These are phyloP conservation scores for Spheniscus mendiculus DNA, from an alignment of 2,113 vertebrate genomes.

Conservation along the genomic window DNA sequence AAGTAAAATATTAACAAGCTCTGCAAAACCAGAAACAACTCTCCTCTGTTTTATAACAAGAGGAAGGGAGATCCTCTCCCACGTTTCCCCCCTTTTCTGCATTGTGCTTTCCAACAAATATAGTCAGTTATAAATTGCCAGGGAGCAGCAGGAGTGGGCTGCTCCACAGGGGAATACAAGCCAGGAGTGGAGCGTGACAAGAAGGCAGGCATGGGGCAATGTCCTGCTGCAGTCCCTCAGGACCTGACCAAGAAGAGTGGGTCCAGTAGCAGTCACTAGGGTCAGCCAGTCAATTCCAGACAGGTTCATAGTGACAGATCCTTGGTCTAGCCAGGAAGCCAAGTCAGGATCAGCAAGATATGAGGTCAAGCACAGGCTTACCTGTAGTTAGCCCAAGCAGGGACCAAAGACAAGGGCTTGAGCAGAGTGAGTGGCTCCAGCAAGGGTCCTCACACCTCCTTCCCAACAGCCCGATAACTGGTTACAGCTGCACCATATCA, in stretches of 20 bases:
- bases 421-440: not conserved
- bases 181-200: not conserved
- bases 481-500: not conserved
- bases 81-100: not conserved
- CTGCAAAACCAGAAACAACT: not conserved
- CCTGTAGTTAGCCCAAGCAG: not conserved
- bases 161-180: not conserved
- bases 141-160: not conserved
- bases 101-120: not conserved
- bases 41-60: not conserved
- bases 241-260: not conserved
- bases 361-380: not conserved
- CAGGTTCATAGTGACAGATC: not conserved
- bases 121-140: rapidly evolving
- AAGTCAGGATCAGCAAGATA: not conserved
- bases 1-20: not conserved
- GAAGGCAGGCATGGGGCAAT: not conserved
- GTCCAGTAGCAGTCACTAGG: not conserved
- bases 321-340: not conserved
- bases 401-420: not conserved
- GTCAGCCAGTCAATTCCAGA: not conserved
- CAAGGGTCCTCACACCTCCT: not conserved
- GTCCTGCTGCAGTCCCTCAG: not conserved
- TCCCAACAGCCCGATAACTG: not conserved
- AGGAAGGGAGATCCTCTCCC: not conserved